phyloP scores from a whole-genome alignment of 2,113 vertebrate genomes.

The Phodopus roborovskii region DNA sequence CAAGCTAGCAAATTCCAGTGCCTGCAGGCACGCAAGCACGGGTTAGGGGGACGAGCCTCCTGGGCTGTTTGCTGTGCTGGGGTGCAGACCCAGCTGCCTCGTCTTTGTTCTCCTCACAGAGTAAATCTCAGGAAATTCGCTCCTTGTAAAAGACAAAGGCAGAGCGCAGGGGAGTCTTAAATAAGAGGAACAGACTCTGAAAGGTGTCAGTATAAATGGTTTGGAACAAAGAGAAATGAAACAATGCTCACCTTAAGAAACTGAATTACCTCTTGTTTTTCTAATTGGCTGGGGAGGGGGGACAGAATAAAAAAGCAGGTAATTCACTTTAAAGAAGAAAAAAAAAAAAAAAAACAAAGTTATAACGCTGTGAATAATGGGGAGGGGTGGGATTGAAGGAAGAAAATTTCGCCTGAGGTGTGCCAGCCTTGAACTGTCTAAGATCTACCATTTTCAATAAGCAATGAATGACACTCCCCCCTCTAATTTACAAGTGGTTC shows the following conservation, averaged over 20 bases:
- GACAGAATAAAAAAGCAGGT: constrained; percentile 20
- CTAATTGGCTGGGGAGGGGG: constrained; percentile 48
- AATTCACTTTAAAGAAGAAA: constrained; percentile 40
- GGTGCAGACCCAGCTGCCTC: constrained; percentile 72
- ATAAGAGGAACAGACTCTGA: constrained; percentile 77
- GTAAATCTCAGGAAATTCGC: constrained; percentile 78
- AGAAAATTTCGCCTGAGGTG: constrained; percentile 10
- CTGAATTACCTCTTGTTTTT: constrained; percentile 67
- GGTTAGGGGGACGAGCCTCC: background rate
- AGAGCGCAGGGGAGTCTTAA: constrained; percentile 71
- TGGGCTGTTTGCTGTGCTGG: constrained; percentile 70
- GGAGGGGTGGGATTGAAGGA: background rate
- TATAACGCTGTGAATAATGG: background rate
- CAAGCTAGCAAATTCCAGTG: constrained; percentile 8
- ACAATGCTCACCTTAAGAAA: constrained; percentile 67
- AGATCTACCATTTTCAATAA: constrained; percentile 62
- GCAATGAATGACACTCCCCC: background rate
- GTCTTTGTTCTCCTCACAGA: constrained; percentile 75
- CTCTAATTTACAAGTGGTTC: constrained; percentile 32
- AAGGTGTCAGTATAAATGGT: constrained; percentile 79
- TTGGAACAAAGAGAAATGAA: constrained; percentile 83
- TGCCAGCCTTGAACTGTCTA: constrained; percentile 40
- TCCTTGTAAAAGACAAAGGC: constrained; percentile 79
- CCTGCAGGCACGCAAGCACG: too few relatives aligned
- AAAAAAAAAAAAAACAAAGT: constrained; percentile 43